Percentiles rank a stretch among this genome's conserved stretches.
These are phyloP conservation scores for Syngnathus scovelli DNA, from an alignment of 2,113 vertebrate species.

Conservation along the genomic window DNA sequence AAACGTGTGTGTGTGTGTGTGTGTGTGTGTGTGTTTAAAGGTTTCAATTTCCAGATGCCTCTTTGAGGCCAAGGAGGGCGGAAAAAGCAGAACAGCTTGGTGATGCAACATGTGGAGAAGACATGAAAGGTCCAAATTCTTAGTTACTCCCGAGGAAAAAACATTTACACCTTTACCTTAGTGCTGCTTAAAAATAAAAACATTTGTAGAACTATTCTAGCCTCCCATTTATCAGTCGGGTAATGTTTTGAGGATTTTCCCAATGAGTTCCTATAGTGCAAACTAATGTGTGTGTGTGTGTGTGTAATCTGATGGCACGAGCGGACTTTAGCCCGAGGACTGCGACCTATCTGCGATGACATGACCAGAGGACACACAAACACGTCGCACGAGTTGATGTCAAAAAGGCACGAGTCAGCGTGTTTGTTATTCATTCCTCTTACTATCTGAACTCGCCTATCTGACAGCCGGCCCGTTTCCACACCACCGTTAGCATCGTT, in stretches of 20 bases:
- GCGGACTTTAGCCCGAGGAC: not conserved
- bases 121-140: not conserved
- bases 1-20: not conserved
- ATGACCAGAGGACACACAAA: not conserved
- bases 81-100: not conserved
- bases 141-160: too few species aligned
- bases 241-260: too few species aligned
- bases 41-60: not conserved
- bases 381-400: not conserved
- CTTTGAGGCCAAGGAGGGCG: not conserved
- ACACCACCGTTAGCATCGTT: not conserved
- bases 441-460: not conserved
- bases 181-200: too few species aligned
- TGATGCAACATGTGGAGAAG: not conserved
- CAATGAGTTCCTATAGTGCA: too few species aligned
- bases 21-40: not conserved
- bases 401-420: not conserved
- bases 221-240: too few species aligned
- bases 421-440: not conserved
- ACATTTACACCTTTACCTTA: too few species aligned
- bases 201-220: too few species aligned
- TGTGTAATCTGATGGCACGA: not conserved
- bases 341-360: not conserved
- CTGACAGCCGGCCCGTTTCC: not conserved
- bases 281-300: not conserved